Evolutionary conservation across 2,113 vertebrate genomes (phyloP).

Genomic region (Odontophorus gujanensis): DNA sequence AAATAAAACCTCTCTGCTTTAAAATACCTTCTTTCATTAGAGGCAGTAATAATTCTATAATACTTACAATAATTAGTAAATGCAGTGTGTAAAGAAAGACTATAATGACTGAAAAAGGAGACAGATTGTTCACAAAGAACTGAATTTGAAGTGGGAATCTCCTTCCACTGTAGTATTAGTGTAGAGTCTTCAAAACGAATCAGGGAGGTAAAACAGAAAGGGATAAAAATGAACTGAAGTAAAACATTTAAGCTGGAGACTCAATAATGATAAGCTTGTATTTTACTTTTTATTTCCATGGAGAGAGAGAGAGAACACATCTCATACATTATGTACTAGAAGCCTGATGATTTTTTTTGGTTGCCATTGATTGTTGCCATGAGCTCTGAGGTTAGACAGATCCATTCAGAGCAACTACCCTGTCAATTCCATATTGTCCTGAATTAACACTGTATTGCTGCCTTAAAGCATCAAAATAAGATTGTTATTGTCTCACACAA

Average conservation of each 20-base stretch:
- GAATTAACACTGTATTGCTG: not conserved
- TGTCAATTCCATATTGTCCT: not conserved
- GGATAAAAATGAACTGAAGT: not conserved
- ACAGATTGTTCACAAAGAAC: not conserved
- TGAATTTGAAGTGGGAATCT: not conserved
- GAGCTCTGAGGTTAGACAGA: not conserved
- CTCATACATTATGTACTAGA: not conserved
- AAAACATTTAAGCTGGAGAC: not conserved
- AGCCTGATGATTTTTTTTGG: not conserved
- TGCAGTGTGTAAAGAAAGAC: not conserved
- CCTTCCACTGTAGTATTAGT: not conserved
- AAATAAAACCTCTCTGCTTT: not conserved
- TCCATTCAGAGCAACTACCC: not conserved
- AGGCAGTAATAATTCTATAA: not conserved
- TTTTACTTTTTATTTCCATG: not conserved
- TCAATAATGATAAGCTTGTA: not conserved
- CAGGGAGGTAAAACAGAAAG: not conserved
- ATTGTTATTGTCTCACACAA: not conserved
- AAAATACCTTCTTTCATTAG: not conserved
- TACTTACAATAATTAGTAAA: not conserved
- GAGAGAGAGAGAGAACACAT: not conserved
- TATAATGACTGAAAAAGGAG: not conserved
- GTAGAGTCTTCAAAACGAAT: not conserved
- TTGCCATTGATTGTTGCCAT: fast-evolving
- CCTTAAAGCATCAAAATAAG: not conserved